Conservation (phyloP, 2,888 invertebrate species). For the Galerucella calmariensis region DNA sequence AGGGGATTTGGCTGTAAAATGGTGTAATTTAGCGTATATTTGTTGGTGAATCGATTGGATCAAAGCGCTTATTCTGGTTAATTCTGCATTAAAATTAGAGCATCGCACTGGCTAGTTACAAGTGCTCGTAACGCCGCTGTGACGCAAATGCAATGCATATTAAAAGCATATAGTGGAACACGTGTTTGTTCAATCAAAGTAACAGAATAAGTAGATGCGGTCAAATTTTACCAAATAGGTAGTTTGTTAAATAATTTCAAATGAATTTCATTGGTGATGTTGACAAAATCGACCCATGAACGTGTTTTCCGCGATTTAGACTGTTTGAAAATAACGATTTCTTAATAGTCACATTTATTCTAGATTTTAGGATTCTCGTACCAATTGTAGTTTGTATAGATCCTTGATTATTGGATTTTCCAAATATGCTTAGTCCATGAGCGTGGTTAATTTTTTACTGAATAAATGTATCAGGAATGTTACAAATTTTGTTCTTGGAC, state of each 20-base stretch:
- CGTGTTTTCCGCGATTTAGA: not conserved
- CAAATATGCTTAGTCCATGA: constrained; percentile 64
- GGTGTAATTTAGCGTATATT: constrained; percentile 57
- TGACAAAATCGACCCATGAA: not conserved
- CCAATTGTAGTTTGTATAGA: constrained; percentile 52
- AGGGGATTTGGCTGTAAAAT: constrained; percentile 54
- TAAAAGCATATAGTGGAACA: constrained; percentile 59
- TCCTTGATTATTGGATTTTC: constrained; percentile 59
- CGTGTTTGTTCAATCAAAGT: constrained; percentile 62
- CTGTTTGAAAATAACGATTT: no score
- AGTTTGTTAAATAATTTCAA: constrained; percentile 26
- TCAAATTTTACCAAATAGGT: constrained; percentile 46
- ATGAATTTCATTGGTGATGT: not conserved
- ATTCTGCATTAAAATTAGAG: constrained; percentile 58
- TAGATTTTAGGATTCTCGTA: constrained; percentile 45
- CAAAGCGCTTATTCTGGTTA: constrained; percentile 55
- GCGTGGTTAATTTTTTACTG: constrained; percentile 58
- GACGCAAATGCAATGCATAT: constrained; percentile 58
- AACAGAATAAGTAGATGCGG: constrained; percentile 58
- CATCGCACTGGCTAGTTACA: constrained; percentile 40
- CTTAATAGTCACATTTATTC: no score
- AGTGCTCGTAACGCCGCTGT: constrained; percentile 33
- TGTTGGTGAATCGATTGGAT: constrained; percentile 60
- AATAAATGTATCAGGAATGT: no score
- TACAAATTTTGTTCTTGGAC: no score